Base-by-base conservation (phyloP, 1,140 invertebrate species). In the Lerema accius region DNA sequence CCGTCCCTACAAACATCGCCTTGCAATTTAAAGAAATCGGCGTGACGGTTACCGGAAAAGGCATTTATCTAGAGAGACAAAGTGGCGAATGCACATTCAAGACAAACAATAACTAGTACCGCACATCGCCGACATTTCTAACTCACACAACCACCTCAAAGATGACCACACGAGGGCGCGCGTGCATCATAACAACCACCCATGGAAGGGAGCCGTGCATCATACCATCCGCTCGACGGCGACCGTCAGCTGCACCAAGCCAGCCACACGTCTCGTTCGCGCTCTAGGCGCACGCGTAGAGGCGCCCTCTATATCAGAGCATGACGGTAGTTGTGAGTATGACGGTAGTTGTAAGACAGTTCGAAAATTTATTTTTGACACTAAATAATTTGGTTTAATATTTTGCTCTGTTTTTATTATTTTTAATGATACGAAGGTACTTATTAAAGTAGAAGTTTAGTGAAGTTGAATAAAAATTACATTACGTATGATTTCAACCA, bases 181-280 rank as follows among this genome's bases (percentile, higher is more conserved):
- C 19, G 39, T 55, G 51, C 39, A 48, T 61, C 62, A 50, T 75
- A 75, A 72, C 75, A 78, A 75, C 23, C 72, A 65, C 37, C 43
- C 53, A 32, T 32, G 28, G 28, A 32, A 32, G 28, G 28, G 23
- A 39, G 15, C 49, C 19, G 39, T 55, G 51, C 39, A 48, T 61
- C 62, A 50, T 75, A 78, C 75, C 75, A 78, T 78, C 23, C 75
- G 67, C 37, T 56, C 53, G 14, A 56, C 15, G 9, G 53, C 40
- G 23, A 15, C 40, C 6, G 53, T 56, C 23, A 56, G 40, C 39
- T 56, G 53, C 4, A 28, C 0, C 23, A 14, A 4, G 11, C 48
- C 5, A 17, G 13, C 7, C 53, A 11, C 23, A 19, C 53, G 53
- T 39, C 53, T 23, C 37, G 51, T 6, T 15, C 51, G 51, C 37